Base-by-base conservation (phyloP, 2,797 vertebrate genomes). In the Pseudomugil gertrudae region DNA sequence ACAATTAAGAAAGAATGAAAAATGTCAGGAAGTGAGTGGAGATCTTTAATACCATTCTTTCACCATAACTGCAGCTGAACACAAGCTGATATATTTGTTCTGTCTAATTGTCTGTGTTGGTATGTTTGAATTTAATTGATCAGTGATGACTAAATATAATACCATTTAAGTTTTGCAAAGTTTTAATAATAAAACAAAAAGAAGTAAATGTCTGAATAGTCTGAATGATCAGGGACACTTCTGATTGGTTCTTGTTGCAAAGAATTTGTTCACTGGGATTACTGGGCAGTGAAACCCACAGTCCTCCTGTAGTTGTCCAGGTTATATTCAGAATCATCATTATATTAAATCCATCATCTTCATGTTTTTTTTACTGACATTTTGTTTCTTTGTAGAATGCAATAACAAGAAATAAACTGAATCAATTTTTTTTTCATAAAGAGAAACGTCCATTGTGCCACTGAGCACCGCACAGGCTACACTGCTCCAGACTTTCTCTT, bases 1-100 rank as follows among this genome's bases (percentile, higher is more conserved):
- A 15, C 81, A 80, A 73, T 86, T 79, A 81, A 9, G 55, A 55
- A 55, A 63, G 71, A 75, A 71, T 45, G 8, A 11, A 45, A 30
- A 24, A 51, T 50, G 47, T 50, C 47, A 26, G 24, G 21, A 24
- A 51, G 40, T 29, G 50, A 27, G 15, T 3, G 14, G 13, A 26
- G 24, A 5, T 27, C 11, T 27, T 27, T 26, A 24, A 14, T 24
- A 13, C 24, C 9, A 51, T 26, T 51, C 11, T 51, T 51, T 51
- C 3, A 51, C 48, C 26, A 27, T 26, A 14, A 26, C 13, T 7
- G 14, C 17, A 14, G 36, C 4, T 38, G 13, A 38, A 38, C 38
- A 40, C 38, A n/a, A 45, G 8, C 19, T 45, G 8, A 21, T n/a
- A 7, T 17, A 45, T 45, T 45, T 21, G 19, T 45, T 9, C 38